phyloP scores from a whole-genome alignment of 1,140 invertebrate species.

The Bicyclus anynana region DNA sequence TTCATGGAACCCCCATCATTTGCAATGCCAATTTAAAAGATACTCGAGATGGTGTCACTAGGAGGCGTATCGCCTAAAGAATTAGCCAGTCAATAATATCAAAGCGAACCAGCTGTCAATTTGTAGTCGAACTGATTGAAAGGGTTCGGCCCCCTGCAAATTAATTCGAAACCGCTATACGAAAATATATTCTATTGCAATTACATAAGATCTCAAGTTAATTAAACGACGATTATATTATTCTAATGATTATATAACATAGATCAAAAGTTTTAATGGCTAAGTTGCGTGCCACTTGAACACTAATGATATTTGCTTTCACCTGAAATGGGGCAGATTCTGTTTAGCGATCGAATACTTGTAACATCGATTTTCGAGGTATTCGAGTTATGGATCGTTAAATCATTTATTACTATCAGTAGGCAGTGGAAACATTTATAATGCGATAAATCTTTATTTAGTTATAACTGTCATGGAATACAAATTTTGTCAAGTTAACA shows the following conservation, averaged over 20 bases:
- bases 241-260: conserved; percentile 42
- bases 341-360: neutral
- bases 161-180: conserved; percentile 36
- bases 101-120: conserved; percentile 63
- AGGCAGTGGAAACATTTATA: too few species aligned
- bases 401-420: too few species aligned
- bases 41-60: conserved; percentile 18
- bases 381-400: too few species aligned
- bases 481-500: too few species aligned
- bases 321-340: conserved; percentile 9
- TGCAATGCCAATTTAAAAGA: conserved; percentile 12
- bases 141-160: conserved; percentile 36
- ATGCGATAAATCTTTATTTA: too few species aligned
- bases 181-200: conserved; percentile 22
- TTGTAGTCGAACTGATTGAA: conserved; percentile 46
- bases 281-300: conserved; percentile 47
- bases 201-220: conserved; percentile 23
- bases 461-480: too few species aligned
- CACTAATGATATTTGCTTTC: conserved; percentile 27
- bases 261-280: conserved; percentile 57
- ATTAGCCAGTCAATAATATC: conserved; percentile 62
- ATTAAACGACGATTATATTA: conserved; percentile 8
- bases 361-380: neutral
- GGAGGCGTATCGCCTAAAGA: conserved; percentile 36
- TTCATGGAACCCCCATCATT: neutral